phyloP scores from a whole-genome alignment of 2,797 vertebrate species.

The Anabas testudineus region DNA sequence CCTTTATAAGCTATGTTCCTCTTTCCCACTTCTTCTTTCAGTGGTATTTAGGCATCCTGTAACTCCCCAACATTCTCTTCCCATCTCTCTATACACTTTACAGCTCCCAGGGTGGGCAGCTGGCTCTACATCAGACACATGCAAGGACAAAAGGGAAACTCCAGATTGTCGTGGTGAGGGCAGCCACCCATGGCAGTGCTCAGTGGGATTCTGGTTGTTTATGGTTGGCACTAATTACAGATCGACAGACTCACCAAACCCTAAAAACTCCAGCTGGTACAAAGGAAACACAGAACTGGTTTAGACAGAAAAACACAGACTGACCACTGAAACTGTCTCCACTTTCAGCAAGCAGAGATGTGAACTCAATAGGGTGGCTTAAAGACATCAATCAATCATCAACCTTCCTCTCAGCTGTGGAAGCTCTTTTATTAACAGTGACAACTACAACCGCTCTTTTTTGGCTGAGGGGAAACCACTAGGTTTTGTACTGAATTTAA shows the following conservation, averaged over 20 bases:
- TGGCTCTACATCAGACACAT: constrained; percentile 62
- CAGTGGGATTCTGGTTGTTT: constrained; percentile 66
- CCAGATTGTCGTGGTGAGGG: constrained; percentile 68
- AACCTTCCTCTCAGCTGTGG: background rate
- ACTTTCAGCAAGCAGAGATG: constrained; percentile 35
- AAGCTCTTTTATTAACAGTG: background rate
- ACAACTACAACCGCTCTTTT: constrained; percentile 5
- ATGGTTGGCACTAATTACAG: constrained; percentile 75
- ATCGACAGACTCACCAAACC: constrained; percentile 49
- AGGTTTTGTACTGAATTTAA: background rate
- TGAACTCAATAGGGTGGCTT: constrained; percentile 41
- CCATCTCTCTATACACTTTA: constrained; percentile 12
- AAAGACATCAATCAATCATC: constrained; percentile 40
- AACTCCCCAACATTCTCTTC: constrained; percentile 9
- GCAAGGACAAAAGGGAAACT: constrained; percentile 67
- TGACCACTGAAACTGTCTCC: constrained; percentile 48
- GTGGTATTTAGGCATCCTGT: background rate
- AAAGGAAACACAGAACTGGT: constrained; percentile 36
- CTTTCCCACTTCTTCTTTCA: constrained; percentile 10
- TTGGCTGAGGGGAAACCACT: constrained; percentile 1
- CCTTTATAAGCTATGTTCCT: background rate
- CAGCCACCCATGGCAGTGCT: constrained; percentile 69
- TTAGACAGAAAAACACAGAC: constrained; percentile 36
- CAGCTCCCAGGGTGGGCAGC: constrained; percentile 43
- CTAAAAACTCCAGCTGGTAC: constrained; percentile 32